Conservation (phyloP, 2,797 vertebrate species). For the Labeo calbasu region DNA sequence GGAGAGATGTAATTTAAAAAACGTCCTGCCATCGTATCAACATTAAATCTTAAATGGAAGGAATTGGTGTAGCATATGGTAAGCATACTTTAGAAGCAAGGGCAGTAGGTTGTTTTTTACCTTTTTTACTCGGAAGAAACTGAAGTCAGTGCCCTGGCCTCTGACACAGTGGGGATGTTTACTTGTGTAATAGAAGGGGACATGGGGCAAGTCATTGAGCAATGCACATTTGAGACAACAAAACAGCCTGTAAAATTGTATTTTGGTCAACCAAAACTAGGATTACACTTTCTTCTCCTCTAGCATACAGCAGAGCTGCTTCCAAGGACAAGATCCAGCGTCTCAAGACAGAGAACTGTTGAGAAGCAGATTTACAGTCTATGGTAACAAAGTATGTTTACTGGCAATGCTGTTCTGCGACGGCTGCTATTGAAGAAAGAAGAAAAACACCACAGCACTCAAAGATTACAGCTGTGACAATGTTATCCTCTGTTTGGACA, state of each 20-base stretch:
- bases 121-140: constrained; percentile 16
- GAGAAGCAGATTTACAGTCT: constrained; percentile 33
- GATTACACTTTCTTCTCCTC: not conserved
- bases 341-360: constrained; percentile 13
- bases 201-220: constrained; percentile 17
- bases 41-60: constrained; percentile 40
- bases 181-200: constrained; percentile 32
- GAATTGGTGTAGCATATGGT: constrained; percentile 52
- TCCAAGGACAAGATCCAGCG: not conserved
- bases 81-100: constrained; percentile 32
- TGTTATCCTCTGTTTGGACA: constrained; percentile 41
- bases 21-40: constrained; percentile 50
- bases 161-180: constrained; percentile 53
- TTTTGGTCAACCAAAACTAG: constrained; percentile 27
- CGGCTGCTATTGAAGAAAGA: constrained; percentile 30
- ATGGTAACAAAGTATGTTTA: constrained; percentile 39
- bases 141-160: constrained; percentile 29
- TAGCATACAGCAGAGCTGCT: not conserved
- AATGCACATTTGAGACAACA: constrained; percentile 7
- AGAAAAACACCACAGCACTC: constrained; percentile 31
- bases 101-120: constrained; percentile 39
- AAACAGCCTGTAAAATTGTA: not conserved
- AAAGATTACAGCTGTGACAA: constrained; percentile 37
- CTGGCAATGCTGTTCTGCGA: constrained; percentile 16
- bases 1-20: constrained; percentile 55